Percentiles rank a stretch among this genome's conserved stretches.
These are phyloP conservation scores for Mesocricetus auratus DNA, from an alignment of 2,113 vertebrate species.

Conservation along the genomic window DNA sequence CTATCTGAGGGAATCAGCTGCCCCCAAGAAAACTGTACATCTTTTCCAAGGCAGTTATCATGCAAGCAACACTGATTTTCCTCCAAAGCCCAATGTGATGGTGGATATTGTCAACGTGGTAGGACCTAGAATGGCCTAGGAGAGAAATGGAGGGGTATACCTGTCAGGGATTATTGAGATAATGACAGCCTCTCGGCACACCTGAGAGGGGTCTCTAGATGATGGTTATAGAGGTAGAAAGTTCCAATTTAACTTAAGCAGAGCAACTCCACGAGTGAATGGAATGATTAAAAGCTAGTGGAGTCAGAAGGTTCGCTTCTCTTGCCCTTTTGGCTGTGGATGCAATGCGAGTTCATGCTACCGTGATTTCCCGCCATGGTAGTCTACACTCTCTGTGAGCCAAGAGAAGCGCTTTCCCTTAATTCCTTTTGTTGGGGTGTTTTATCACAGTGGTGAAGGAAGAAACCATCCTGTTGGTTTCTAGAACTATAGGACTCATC, in stretches of 20 bases:
- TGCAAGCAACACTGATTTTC: neutral
- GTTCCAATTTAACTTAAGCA: neutral
- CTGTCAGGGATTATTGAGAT: neutral
- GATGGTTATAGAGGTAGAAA: neutral
- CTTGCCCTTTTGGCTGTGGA: neutral
- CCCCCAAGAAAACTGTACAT: neutral
- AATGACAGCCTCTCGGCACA: neutral
- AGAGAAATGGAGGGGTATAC: neutral
- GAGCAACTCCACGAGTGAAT: too few relatives aligned
- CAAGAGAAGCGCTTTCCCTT: neutral
- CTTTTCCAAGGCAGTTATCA: neutral
- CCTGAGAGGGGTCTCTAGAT: neutral
- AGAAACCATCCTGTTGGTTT: neutral
- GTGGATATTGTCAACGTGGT: neutral
- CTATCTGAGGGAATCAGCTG: neutral
- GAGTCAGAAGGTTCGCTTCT: neutral
- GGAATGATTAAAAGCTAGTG: too few relatives aligned
- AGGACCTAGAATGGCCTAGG: neutral
- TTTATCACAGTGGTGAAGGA: neutral
- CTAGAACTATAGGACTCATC: neutral
- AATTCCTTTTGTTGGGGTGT: neutral
- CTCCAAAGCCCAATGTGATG: neutral
- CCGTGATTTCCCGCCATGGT: neutral
- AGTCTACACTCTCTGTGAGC: neutral
- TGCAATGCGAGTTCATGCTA: neutral